Base-by-base conservation (phyloP, 2,797 vertebrate species). In the Notoglanidium macrostoma region DNA sequence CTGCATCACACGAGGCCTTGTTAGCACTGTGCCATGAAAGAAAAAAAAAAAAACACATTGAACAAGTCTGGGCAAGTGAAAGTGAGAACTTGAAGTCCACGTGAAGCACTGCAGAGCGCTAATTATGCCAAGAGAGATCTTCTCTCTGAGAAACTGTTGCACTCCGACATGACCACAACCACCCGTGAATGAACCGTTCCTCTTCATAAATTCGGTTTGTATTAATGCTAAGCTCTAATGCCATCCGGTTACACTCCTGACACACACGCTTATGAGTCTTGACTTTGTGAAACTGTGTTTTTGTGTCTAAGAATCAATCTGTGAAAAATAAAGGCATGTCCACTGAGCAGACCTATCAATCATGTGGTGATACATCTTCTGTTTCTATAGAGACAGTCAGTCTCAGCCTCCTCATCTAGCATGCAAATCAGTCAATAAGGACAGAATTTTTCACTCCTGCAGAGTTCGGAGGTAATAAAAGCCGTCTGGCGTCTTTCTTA, bases 321-420 rank as follows among this genome's bases (percentile, higher is more conserved):
- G 7, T n/a, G 23, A 49, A 77, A 32, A 55, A 78, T 10, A 55
- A 55, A 17, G 76, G 51, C 51, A 9, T 65, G 44, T 49, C 40
- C 40, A 61, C 11, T 59, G 32, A 61, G 32, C 26, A 77, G 85
- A 83, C 35, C 40, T 59, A 78, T 87, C 90, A 83, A 82, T 80
- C 87, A 83, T 44, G 1, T 12, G 32, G 15, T 14, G 46, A 19
- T 12, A 74, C 29, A 82, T 49, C 70, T 61, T 85, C 32, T 9
- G 65, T 87, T 88, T 68, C 65, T 73, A 89, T 61, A 76, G 72
- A 83, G 67, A 89, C 84, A 26, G 57, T 32, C 84, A 26, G 57
- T 32, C 65, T 46, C 59, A 67, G 49, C 32, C 61, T 88, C 63
- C 70, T 86, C 29, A 73, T 72, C 72, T 54, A 14, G 7, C 23